Base-by-base conservation (phyloP, 2,113 vertebrate species). In the Rhagologus leucostigma region DNA sequence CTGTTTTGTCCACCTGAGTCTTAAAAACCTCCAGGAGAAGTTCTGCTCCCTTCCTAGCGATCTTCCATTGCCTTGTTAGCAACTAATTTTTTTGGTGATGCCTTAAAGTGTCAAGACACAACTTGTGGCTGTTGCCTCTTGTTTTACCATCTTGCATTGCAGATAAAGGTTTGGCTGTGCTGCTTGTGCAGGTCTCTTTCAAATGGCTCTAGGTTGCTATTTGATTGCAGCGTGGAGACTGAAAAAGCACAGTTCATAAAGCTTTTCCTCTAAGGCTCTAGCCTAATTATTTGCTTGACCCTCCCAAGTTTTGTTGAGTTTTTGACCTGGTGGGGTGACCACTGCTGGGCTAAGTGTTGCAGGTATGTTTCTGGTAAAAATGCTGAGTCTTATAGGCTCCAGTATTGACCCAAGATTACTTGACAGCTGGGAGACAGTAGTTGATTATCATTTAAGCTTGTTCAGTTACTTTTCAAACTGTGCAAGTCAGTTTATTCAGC, bases 31-130 rank as follows among this genome's bases (percentile, higher is more conserved):
- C 8, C 44, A 68, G 27, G 33, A 68, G 39, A 63, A 4, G 8
- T 59, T 80, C 37, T 0, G 0, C 14, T 30, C 9, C 12, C 52
- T 80, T 75, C 22, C 33, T 69, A 55, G 24, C 0, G 0, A 22
- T 44, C 35, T 75, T 84, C 33, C 3, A 3, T 57, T 81, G 39
- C 27, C 20, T 57, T 84, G n/a, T 46, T 62, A 57, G 32, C 16
- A 62, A 4, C 12, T 69, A 20, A 22, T 13, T 69, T 60, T 74
- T 88, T 87, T 70, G 21, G 8, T 42, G n/a, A 26, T 35, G 7
- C 39, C 15, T 63, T 37, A 30, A 80, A 33, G 27, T 79, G 46
- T 71, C 42, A 27, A 79, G 52, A 52, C 12, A 37, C 16, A 75
- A 14, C 8, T 75, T 87, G 29, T n/a, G 57, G 11, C 49, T 76